These are phyloP conservation scores for Thamnaconus septentrionalis DNA, from an alignment of 2,113 vertebrate genomes.

Conservation along the genomic window DNA sequence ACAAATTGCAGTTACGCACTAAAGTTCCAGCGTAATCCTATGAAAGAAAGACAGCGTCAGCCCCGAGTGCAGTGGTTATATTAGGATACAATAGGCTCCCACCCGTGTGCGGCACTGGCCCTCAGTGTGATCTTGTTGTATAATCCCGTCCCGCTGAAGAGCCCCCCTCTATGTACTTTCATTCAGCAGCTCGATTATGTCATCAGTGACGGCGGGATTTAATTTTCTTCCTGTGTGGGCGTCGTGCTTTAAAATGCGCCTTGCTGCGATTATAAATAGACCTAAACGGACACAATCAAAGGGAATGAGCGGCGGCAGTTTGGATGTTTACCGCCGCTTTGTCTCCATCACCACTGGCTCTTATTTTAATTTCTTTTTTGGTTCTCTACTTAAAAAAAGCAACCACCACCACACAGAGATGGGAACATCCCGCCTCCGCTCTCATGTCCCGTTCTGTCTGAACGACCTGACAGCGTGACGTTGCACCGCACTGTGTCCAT, in stretches of 20 bases:
- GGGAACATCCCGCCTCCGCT: conserved; percentile 18
- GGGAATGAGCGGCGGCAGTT: conserved; percentile 17
- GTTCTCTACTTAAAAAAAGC: not conserved
- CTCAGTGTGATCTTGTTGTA: conserved; percentile 38
- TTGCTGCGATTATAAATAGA: conserved; percentile 56
- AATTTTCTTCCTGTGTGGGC: conserved; percentile 58
- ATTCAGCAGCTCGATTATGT: conserved; percentile 65
- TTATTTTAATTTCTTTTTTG: not conserved
- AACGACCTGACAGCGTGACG: conserved; percentile 8
- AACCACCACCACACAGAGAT: not conserved
- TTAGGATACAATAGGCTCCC: conserved; percentile 8
- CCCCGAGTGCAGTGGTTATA: conserved; percentile 10
- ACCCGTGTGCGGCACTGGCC: conserved; percentile 14
- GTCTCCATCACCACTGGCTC: conserved; percentile 8
- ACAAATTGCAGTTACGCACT: too few species aligned
- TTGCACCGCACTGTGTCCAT: not conserved
- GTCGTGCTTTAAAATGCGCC: conserved; percentile 36
- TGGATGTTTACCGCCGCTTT: conserved; percentile 10
- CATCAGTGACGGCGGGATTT: conserved; percentile 50
- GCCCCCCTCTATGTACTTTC: conserved; percentile 42
- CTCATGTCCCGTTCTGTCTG: conserved; percentile 7
- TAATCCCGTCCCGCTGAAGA: conserved; percentile 49
- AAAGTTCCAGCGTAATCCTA: too few species aligned
- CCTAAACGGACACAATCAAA: conserved; percentile 35
- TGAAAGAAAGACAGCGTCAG: too few species aligned